Evolutionary conservation across 2,888 invertebrate species (phyloP), one percentile per base, ranked within the genome.

Genomic region (Isoperla grammatica): DNA sequence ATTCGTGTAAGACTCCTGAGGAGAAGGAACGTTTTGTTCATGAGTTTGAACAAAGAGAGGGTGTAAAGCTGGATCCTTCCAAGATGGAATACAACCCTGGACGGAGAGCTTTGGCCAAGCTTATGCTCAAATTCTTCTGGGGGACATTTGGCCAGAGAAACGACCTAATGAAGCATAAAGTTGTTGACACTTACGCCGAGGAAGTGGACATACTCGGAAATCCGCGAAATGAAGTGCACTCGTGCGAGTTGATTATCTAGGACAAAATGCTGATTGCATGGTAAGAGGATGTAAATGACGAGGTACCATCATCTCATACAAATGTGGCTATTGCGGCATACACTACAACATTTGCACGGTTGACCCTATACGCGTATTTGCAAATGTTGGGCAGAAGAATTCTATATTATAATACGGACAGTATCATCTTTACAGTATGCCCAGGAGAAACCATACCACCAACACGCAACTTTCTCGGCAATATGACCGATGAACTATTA

Each of bases 381-480:
- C 67, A 73, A 5, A 57, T 59, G 17, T 60, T 75, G 6, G 67
- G 63, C 5, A 54, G 65, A 29, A 48, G 70, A 11, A 69, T 69
- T 8, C 54, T 74, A 11, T 74, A 75, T 62, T 71, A 64, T 46
- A 72, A 74, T 50, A 74, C 74, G 0, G 73, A 74, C 59, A 68
- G 68, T 2, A 66, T 72, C 5, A 69, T 74, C 59, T 66, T 11
- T 50, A 12, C 8, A 8, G 8, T 4, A 4, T 12, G 45, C 1
- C 45, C 45, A 2, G 45, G 45, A 1, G 45, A 45, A n/a, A 3
- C 2, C 15, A 4, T 4, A n/a, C 11, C 19, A 2, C 2, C 45
- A 29, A 8, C 8, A 8, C 5, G 40, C 12, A 12, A 40, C 15
- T 40, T 13, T 12, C 40, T 40, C 11, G 70, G 71, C 0, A 70